Evolutionary conservation across 2,888 invertebrate genomes (phyloP).

Genomic region (Drosophila nigricruria): DNA sequence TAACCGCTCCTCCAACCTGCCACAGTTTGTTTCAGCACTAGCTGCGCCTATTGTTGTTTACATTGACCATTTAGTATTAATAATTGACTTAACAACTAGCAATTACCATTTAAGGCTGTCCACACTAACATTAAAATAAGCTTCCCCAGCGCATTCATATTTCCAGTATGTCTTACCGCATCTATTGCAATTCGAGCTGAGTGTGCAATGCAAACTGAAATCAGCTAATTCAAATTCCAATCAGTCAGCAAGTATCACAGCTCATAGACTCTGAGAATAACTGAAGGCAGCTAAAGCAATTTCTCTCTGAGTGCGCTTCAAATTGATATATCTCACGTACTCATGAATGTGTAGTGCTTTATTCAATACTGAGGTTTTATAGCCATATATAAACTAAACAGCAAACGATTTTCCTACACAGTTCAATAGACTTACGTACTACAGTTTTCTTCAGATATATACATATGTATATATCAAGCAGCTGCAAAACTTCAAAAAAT

Average conservation of each 20-base stretch:
- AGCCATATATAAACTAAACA: not conserved
- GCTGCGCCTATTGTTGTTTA: not conserved
- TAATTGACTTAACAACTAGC: not conserved
- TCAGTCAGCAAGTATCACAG: not conserved
- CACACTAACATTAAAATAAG: conserved; percentile 38
- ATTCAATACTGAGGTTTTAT: not conserved
- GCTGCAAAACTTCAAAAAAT: not conserved
- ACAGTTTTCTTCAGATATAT: not conserved
- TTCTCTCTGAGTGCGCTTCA: not conserved
- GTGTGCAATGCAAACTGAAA: conserved; percentile 35
- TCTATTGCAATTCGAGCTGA: conserved; percentile 10
- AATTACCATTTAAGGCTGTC: conserved; percentile 41
- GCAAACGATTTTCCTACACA: not conserved
- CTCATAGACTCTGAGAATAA: not conserved
- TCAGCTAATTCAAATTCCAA: conserved; percentile 3
- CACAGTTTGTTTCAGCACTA: conserved; percentile 32
- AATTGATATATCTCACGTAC: not conserved
- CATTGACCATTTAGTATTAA: not conserved
- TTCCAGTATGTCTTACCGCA: conserved; percentile 13
- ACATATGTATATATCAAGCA: not conserved
- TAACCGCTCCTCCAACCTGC: conserved; percentile 50
- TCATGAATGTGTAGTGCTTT: not conserved
- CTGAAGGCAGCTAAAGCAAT: not conserved
- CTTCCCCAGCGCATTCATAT: conserved; percentile 40
- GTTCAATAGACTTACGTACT: not conserved